Evolutionary conservation across 2,113 vertebrate species (phyloP), one percentile per base, ranked within the genome.

Genomic region (Smithornis capensis): DNA sequence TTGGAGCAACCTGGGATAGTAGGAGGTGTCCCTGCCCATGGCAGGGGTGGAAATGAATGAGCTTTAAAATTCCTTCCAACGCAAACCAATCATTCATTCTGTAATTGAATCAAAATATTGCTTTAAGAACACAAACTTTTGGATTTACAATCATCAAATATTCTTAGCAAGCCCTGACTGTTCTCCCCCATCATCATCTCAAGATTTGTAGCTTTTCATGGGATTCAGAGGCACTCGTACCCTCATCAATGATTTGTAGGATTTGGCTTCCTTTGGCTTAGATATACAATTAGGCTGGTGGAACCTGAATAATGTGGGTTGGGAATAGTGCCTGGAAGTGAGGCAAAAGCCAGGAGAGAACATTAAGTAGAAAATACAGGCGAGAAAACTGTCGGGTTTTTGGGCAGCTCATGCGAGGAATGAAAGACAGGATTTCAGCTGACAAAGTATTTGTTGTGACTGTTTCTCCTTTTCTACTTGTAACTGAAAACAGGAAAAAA

Each of bases 391-490:
- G 24, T 68, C 67, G 53, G 24, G 12, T 11, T 80, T 89, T 38
- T 6, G 63, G 86, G 55, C 80, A 88, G 50, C 49, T 74, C 37
- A 13, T 7, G 42, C 0, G 2, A 40, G 27, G 77, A 77, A 75
- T 31, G 60, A 81, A 81, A 75, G 74, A 81, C 77, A 84, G 77
- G 29, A 81, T 86, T 92, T 95, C 47, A 74, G 31, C 38, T 81
- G 83, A 83, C 29, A 92, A 87, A 83, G 53, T 73, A 53, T 37
- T 80, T 92, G 64, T 81, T 92, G 77, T 77, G 83, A 70, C 64
- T 69, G n/a, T 65, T 92, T 68, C 74, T 53, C 56, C 45, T 67
- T 23, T 37, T 89, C 77, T 28, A 11, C 53, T 77, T 62, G 14
- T 53, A 60, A 69, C 17, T 11, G 33, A 71, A 69, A 83, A 49